A percentile compares a stretch with the other conserved stretches of the same genome.
phyloP scores from a whole-genome alignment of 2,888 invertebrate species.

The Myopa tessellatipennis region DNA sequence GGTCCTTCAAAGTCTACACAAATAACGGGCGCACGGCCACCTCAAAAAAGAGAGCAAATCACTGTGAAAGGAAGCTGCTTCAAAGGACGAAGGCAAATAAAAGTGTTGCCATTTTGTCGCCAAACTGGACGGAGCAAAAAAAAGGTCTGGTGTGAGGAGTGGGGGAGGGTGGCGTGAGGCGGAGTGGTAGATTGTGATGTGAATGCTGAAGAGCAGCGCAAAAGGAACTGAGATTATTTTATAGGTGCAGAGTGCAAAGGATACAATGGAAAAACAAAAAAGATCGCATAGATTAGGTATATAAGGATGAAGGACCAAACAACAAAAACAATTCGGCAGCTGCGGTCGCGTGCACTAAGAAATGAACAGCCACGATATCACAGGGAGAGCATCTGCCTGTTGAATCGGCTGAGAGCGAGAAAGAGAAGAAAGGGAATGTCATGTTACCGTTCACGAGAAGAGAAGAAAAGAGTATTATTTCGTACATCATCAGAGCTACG shows the following conservation, averaged over 20 bases:
- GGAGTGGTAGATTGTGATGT: background rate
- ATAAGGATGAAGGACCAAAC: background rate
- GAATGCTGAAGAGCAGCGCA: background rate
- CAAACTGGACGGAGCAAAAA: conserved; percentile 48
- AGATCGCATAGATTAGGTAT: background rate
- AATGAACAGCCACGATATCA: conserved; percentile 5
- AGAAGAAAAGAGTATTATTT: background rate
- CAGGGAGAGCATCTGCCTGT: conserved; percentile 26
- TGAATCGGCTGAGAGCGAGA: conserved; percentile 17
- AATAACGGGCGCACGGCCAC: conserved; percentile 46
- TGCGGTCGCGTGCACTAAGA: conserved; percentile 11
- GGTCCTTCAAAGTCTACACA: conserved; percentile 36
- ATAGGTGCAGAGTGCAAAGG: background rate
- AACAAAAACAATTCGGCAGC: background rate
- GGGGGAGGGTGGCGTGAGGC: background rate
- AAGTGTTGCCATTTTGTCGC: conserved; percentile 58
- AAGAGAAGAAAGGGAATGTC: background rate
- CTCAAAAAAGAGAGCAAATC: conserved; percentile 51
- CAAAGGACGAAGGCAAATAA: conserved; percentile 51
- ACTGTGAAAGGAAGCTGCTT: conserved; percentile 24
- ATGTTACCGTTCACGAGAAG: background rate
- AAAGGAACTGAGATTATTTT: background rate
- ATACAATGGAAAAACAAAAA: background rate
- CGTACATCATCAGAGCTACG: no score
- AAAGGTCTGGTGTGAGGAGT: background rate